These are phyloP conservation scores for Ammodytes marinus DNA, from an alignment of 2,113 vertebrate species.

Conservation along the genomic window DNA sequence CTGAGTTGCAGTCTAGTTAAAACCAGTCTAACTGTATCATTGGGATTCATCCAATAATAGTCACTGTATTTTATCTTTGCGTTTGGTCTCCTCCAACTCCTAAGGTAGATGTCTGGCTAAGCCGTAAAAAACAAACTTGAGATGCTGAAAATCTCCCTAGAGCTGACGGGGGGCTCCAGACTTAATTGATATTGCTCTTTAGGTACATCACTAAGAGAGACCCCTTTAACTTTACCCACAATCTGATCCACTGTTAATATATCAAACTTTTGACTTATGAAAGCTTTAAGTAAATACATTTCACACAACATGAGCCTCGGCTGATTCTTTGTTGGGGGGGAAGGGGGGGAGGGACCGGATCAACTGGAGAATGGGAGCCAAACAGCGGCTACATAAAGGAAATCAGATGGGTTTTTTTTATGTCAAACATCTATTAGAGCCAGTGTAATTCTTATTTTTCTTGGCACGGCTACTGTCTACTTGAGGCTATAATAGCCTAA, in stretches of 20 bases:
- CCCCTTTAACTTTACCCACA: neutral
- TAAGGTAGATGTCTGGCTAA: neutral
- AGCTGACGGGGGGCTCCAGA: neutral
- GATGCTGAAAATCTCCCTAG: neutral
- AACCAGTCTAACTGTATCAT: too few relatives aligned
- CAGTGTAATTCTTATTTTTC: neutral
- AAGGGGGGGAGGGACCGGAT: too few relatives aligned
- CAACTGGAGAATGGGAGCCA: neutral
- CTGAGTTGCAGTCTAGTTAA: too few relatives aligned
- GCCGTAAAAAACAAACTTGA: too few relatives aligned
- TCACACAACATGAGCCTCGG: neutral
- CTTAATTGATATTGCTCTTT: neutral
- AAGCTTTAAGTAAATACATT: neutral
- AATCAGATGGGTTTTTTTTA: constrained; percentile 1
- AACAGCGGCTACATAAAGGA: neutral
- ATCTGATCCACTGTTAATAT: neutral
- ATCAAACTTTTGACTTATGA: neutral
- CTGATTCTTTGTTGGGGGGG: neutral
- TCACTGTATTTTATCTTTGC: neutral
- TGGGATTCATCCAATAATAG: too few relatives aligned
- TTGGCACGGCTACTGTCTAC: neutral
- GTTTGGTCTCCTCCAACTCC: neutral
- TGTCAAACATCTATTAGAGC: neutral
- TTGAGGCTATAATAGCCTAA: neutral
- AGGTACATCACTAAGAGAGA: neutral